Conservation (phyloP, 2,113 vertebrate species). For the Strix aluco region DNA sequence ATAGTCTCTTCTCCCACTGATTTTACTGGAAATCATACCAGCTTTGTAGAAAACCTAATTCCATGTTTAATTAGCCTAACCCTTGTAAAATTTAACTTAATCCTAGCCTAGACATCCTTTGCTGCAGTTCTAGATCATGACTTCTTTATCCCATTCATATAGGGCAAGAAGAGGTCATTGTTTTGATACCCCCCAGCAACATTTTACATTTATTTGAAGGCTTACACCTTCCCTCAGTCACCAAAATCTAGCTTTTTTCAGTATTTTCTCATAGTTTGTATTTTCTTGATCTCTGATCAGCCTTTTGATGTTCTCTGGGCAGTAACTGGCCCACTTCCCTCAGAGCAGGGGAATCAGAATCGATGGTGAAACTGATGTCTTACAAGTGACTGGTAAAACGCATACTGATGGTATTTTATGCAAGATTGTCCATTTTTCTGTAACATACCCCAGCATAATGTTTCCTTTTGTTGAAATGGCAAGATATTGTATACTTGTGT, state of each 20-base stretch:
- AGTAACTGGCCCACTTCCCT: background rate
- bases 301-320: background rate
- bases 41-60: background rate
- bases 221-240: background rate
- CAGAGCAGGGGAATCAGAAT: fast-evolving
- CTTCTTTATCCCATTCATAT: background rate
- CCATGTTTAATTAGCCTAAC: background rate
- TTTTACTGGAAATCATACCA: background rate
- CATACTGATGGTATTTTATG: background rate
- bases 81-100: background rate
- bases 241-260: background rate
- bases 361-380: background rate
- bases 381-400: background rate
- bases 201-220: background rate
- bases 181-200: background rate
- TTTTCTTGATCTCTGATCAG: background rate
- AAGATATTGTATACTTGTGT: background rate
- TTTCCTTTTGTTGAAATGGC: background rate
- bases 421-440: background rate
- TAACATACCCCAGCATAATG: background rate
- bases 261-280: background rate
- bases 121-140: background rate
- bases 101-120: background rate
- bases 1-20: background rate
- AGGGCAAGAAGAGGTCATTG: background rate